Evolutionary conservation across 1,140 invertebrate species (phyloP).

Genomic region (Mya arenaria): DNA sequence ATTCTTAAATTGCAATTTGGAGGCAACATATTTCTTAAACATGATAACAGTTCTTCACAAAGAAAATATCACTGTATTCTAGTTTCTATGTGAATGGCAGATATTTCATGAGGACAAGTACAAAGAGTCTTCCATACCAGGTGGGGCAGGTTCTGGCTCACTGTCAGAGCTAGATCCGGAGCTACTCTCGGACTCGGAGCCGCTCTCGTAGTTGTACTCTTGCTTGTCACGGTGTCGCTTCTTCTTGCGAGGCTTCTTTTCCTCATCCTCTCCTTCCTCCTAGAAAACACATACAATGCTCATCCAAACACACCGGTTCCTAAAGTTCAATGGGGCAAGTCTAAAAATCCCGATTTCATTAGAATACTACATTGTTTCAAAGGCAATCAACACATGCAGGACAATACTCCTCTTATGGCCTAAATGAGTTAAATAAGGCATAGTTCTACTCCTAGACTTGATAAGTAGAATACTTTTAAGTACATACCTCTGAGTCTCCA

Average conservation of each 20-base stretch:
- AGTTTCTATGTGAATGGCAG: background rate
- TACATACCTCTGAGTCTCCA: slow-evolving; percentile 61
- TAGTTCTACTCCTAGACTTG: background rate
- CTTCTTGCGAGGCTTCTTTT: slow-evolving; percentile 69
- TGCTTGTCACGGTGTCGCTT: slow-evolving; percentile 77
- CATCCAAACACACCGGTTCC: too few relatives aligned
- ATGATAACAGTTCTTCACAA: background rate
- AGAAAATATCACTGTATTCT: background rate
- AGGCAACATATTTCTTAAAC: background rate
- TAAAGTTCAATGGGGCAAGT: too few relatives aligned
- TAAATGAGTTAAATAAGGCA: too few relatives aligned
- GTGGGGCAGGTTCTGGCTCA: slow-evolving; percentile 77
- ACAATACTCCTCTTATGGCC: too few relatives aligned
- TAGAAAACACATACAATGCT: too few relatives aligned
- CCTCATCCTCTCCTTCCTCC: slow-evolving; percentile 60
- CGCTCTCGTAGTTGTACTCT: slow-evolving; percentile 78
- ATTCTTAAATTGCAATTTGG: too few relatives aligned
- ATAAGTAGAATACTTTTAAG: too few relatives aligned
- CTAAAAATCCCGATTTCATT: too few relatives aligned
- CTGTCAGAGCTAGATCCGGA: slow-evolving; percentile 79
- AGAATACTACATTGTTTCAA: too few relatives aligned
- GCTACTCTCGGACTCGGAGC: slow-evolving; percentile 78
- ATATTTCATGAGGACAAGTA: background rate
- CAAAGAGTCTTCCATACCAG: slow-evolving; percentile 64
- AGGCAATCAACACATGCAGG: too few relatives aligned